Percentiles rank a stretch among this genome's conserved stretches.
Conservation (phyloP, 2,113 vertebrate genomes). For the Phodopus roborovskii region DNA sequence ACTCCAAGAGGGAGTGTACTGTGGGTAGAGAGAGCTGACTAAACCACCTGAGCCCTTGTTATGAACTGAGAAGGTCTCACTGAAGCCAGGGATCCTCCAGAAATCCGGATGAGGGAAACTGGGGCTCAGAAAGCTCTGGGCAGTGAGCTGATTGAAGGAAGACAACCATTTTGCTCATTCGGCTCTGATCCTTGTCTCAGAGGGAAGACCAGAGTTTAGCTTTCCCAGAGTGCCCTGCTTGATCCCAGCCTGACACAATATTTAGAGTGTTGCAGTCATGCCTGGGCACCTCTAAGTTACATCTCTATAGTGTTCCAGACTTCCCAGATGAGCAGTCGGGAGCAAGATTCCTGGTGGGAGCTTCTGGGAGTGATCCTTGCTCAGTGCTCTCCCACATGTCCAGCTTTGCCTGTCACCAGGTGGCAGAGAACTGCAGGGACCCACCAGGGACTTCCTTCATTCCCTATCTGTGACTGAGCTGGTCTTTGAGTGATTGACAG, state of each 20-base stretch:
- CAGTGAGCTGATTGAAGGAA: not conserved
- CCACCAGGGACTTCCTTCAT: not conserved
- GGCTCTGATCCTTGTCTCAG: not conserved
- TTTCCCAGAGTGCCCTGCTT: not conserved
- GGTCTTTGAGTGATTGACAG: not conserved
- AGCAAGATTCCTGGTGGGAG: not conserved
- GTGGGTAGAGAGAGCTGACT: not conserved
- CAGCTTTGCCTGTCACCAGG: not conserved
- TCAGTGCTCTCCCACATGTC: not conserved
- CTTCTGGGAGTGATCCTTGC: not conserved
- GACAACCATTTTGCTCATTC: not conserved
- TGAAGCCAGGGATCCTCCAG: not conserved
- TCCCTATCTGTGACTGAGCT: not conserved
- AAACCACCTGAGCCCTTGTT: not conserved
- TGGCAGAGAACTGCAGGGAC: not conserved
- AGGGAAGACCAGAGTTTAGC: not conserved
- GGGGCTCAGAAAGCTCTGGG: not conserved
- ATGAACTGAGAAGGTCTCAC: not conserved
- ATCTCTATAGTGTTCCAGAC: not conserved
- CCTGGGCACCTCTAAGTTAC: slow-evolving; percentile 54
- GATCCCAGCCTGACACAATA: slow-evolving; percentile 45
- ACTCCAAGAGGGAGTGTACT: no score
- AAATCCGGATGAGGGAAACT: not conserved
- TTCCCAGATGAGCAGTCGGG: not conserved
- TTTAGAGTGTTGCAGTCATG: slow-evolving; percentile 28